A percentile compares a stretch with the other conserved stretches of the same genome.
phyloP scores from a whole-genome alignment of 2,113 vertebrate genomes.

The Platichthys stellatus region DNA sequence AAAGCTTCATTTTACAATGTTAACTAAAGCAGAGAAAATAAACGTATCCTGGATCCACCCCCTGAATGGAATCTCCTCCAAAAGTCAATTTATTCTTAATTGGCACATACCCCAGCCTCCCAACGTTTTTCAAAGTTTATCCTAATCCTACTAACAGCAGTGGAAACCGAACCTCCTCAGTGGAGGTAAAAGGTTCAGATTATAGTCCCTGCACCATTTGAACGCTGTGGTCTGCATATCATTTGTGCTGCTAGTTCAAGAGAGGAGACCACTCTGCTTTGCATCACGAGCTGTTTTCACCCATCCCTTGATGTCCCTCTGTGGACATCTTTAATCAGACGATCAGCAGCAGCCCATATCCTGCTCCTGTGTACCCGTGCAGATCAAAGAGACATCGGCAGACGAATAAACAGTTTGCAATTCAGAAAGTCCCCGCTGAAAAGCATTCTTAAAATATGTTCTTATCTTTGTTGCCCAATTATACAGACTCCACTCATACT shows the following conservation, averaged over 20 bases:
- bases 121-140: too few relatives aligned
- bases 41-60: too few relatives aligned
- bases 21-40: too few relatives aligned
- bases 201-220: too few relatives aligned
- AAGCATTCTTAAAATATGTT: constrained; percentile 3
- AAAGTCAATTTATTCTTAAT: too few relatives aligned
- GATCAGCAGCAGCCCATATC: background rate
- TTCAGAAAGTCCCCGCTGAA: constrained; percentile 7
- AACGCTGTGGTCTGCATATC: background rate
- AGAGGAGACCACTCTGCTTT: background rate
- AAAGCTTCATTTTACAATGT: too few relatives aligned
- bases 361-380: background rate
- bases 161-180: too few relatives aligned
- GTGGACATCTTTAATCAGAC: constrained; percentile 26
- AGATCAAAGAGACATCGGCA: constrained; percentile 29
- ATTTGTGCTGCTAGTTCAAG: background rate
- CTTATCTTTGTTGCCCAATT: background rate
- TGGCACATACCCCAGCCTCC: too few relatives aligned
- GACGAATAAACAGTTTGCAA: constrained; percentile 8
- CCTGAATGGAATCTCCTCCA: too few relatives aligned
- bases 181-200: background rate
- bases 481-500: background rate
- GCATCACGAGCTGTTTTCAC: constrained; percentile 4
- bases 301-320: constrained; percentile 12
- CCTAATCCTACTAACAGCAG: too few relatives aligned